Base-by-base conservation (phyloP, 2,888 invertebrate species). In the Leptinotarsa tumamoca region DNA sequence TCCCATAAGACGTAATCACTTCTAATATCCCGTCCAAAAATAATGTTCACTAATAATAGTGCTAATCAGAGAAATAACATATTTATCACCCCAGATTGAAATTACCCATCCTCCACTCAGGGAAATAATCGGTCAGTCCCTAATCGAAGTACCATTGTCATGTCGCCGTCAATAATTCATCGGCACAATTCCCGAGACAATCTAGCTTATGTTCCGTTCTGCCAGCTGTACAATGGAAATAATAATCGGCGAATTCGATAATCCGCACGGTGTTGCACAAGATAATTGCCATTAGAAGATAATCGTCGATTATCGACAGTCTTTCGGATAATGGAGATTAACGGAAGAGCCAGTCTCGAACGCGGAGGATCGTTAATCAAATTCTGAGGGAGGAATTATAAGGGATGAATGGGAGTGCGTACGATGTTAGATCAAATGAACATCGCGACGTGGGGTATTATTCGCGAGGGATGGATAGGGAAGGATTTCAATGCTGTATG, bases 231-330 rank as follows among this genome's bases (percentile, higher is more conserved):
- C 72, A 79, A 73, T 77, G 71, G 79, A 79, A 79, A 77, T 75
- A 77, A 58, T 76, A 74, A 76, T 78, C 77, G 78, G 67, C 61
- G 43, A 70, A 77, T 78, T 78, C 75, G 63, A 78, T 79, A 77
- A 79, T 68, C 74, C 77, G 68, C 58, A 69, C 74, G 68, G 72
- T 76, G 74, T 73, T 76, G 74, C 67, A 71, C 76, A 67, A 73
- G 76, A 74, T 78, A 70, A 76, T 76, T 76, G 73, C 76, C 73
- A 71, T 71, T 71, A 73, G 70, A 75, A 78, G 75, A 78, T 74
- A 75, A 78, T 78, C 54, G 54, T 66, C 52, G 71, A 58, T 58
- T 58, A 58, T 23, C 58, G 58, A 15, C 58, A 58, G 58, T 14
- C 58, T 58, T 58, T 58, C 58, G 23, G 58, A 18, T 58, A 58